Percentiles rank a stretch among this genome's conserved stretches.
These are phyloP conservation scores for Prietella phreatophila DNA, from an alignment of 2,113 vertebrate species.

Conservation along the genomic window DNA sequence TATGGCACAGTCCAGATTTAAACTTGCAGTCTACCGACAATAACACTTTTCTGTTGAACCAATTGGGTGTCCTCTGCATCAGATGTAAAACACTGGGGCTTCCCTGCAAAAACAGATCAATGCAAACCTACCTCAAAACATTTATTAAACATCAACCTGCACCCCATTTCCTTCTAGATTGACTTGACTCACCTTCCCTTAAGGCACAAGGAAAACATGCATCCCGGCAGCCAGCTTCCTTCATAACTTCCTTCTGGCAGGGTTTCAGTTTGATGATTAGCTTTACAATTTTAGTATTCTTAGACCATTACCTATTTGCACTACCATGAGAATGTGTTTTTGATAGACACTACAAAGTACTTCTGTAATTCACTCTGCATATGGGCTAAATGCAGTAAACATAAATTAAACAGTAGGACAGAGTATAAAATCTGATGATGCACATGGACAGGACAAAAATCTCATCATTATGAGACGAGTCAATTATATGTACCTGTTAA, in stretches of 20 bases:
- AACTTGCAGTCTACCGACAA: background rate
- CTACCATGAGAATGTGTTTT: background rate
- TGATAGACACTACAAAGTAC: background rate
- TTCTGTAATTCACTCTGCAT: background rate
- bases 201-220: background rate
- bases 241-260: background rate
- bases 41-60: background rate
- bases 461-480: background rate
- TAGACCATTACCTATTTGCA: background rate
- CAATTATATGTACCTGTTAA: background rate
- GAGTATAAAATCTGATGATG: background rate
- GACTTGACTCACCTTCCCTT: background rate
- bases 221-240: background rate
- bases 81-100: background rate
- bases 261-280: background rate
- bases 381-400: background rate
- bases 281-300: background rate
- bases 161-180: background rate
- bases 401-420: background rate
- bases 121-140: background rate
- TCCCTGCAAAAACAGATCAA: background rate
- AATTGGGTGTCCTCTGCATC: background rate
- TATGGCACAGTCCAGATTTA: background rate
- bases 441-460: background rate
- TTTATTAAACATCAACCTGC: background rate